These are phyloP conservation scores for Cyanocitta stelleri DNA, from an alignment of 2,113 vertebrate genomes.

Conservation along the genomic window DNA sequence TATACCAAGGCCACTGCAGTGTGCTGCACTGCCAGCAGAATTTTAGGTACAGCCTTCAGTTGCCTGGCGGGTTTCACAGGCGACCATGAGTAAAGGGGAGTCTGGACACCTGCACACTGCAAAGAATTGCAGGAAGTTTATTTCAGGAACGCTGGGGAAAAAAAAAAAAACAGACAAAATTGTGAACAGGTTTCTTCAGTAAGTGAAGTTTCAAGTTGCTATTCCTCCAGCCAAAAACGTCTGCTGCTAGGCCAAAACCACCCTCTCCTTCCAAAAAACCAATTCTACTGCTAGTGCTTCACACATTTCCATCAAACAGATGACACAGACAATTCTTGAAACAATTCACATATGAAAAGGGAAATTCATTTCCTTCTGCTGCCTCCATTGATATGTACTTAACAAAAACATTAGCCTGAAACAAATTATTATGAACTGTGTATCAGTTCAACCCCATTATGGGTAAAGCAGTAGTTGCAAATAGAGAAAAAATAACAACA, in stretches of 20 bases:
- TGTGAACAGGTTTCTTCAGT: conserved; percentile 57
- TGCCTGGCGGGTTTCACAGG: conserved; percentile 15
- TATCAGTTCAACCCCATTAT: not conserved
- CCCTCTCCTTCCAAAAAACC: conserved; percentile 5
- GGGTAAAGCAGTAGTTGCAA: not conserved
- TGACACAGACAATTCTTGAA: not conserved
- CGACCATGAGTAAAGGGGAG: conserved; percentile 41
- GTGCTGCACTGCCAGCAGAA: not conserved
- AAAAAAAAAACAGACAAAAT: conserved; percentile 41
- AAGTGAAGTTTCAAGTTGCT: conserved; percentile 41
- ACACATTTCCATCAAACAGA: not conserved
- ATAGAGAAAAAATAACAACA: not conserved
- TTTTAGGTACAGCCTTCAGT: conserved; percentile 41
- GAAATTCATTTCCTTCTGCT: not conserved
- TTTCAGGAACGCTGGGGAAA: conserved; percentile 55
- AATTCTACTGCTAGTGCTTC: not conserved
- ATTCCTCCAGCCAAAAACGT: not conserved
- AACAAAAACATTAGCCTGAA: not conserved
- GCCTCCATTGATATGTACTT: not conserved
- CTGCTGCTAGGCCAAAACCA: conserved; percentile 46
- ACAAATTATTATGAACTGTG: not conserved
- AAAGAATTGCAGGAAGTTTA: conserved; percentile 67
- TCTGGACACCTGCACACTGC: conserved; percentile 58
- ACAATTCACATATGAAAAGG: not conserved
- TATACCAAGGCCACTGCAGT: not conserved